Percentiles rank a stretch among this genome's conserved stretches.
phyloP scores from a whole-genome alignment of 1,140 invertebrate genomes.

The Polyergus mexicanus region DNA sequence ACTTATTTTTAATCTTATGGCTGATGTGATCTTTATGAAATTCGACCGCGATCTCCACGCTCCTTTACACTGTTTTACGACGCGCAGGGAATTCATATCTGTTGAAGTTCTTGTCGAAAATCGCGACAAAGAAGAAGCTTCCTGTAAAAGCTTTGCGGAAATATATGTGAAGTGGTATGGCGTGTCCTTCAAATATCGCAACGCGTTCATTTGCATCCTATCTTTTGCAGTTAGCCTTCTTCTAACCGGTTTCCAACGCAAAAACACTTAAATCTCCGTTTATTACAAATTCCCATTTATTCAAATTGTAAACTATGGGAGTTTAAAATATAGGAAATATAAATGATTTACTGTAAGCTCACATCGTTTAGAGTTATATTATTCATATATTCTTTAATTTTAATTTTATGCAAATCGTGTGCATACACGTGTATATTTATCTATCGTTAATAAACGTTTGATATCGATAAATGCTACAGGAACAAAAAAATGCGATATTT shows the following conservation, averaged over 20 bases:
- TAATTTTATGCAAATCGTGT: neutral
- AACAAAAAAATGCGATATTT: neutral
- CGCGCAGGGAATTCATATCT: constrained; percentile 20
- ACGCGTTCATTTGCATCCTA: constrained; percentile 40
- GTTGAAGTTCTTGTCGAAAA: constrained; percentile 30
- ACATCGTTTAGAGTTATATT: neutral
- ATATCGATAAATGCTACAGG: neutral
- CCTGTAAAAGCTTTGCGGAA: neutral
- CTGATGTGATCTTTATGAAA: constrained; percentile 56
- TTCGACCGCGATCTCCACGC: constrained; percentile 11
- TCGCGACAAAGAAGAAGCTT: constrained; percentile 4
- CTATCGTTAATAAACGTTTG: neutral
- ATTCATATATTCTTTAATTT: neutral
- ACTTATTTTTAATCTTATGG: constrained; percentile 18
- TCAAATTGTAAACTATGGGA: constrained; percentile 17
- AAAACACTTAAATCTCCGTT: constrained; percentile 7
- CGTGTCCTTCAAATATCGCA: constrained; percentile 23
- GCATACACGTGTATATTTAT: neutral
- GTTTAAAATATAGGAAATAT: neutral
- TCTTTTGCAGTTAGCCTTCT: constrained; percentile 43
- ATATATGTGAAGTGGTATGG: constrained; percentile 11
- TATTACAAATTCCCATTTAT: neutral
- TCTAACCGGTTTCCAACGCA: neutral
- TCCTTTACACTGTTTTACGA: constrained; percentile 42
- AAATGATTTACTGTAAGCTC: neutral